These are phyloP conservation scores for Cryptosula pallasiana DNA, from an alignment of 2,888 invertebrate genomes.

Conservation along the genomic window DNA sequence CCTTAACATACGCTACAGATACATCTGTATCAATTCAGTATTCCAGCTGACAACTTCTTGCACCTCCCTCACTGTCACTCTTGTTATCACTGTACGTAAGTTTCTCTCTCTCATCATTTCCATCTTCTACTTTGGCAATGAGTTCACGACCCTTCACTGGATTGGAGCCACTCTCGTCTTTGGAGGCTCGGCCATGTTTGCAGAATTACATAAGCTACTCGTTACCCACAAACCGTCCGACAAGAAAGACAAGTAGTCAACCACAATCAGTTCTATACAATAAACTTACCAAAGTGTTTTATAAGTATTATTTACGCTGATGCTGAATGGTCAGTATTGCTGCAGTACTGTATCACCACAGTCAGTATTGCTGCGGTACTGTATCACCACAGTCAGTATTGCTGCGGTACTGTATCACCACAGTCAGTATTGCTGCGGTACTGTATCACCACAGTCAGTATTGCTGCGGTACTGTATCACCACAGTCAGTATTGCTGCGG, in stretches of 20 bases:
- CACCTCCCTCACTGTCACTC: constrained; percentile 85
- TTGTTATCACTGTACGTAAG: constrained; percentile 91
- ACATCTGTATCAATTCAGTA: constrained; percentile 87
- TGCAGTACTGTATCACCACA: too few species aligned
- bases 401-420: too few species aligned
- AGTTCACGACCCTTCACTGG: constrained; percentile 88
- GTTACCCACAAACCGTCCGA: neutral
- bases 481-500: too few species aligned
- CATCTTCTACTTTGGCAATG: constrained; percentile 87
- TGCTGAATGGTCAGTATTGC: too few species aligned
- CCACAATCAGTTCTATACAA: too few species aligned
- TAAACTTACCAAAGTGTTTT: too few species aligned
- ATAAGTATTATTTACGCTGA: too few species aligned
- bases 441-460: too few species aligned
- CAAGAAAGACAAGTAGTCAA: neutral
- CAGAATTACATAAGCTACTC: constrained; percentile 48
- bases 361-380: too few species aligned
- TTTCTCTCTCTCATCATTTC: constrained; percentile 92
- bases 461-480: too few species aligned
- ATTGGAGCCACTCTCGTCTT: constrained; percentile 84
- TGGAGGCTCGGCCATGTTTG: constrained; percentile 84
- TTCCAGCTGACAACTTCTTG: constrained; percentile 91
- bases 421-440: too few species aligned
- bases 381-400: too few species aligned
- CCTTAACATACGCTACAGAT: constrained; percentile 53